Percentiles rank a stretch among this genome's conserved stretches.
Conservation (phyloP, 1,140 invertebrate species). For the Tetramorium parvispinum region DNA sequence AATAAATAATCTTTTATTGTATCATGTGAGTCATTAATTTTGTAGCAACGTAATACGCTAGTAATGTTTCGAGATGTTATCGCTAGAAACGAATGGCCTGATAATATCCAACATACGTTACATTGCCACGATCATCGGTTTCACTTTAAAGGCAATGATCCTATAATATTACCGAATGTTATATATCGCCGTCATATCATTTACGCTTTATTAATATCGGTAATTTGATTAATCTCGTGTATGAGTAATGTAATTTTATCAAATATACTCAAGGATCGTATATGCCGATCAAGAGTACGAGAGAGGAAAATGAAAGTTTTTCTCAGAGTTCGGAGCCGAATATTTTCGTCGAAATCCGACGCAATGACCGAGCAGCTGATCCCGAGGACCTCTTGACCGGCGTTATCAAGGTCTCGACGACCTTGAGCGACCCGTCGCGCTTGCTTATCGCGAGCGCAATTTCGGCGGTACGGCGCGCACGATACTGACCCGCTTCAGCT, state of each 20-base stretch:
- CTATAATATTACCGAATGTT: slow-evolving; percentile 8
- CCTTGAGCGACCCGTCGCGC: slow-evolving; percentile 45
- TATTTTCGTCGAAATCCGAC: neutral
- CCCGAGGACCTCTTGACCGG: slow-evolving; percentile 53
- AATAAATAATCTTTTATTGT: neutral
- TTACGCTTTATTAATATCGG: neutral
- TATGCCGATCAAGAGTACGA: neutral
- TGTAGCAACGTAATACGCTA: neutral
- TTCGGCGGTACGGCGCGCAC: slow-evolving; percentile 9
- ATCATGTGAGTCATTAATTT: neutral
- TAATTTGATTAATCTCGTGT: neutral
- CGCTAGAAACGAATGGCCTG: neutral
- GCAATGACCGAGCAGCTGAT: slow-evolving; percentile 35
- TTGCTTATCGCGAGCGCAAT: slow-evolving; percentile 11
- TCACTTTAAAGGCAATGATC: neutral
- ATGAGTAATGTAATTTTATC: neutral
- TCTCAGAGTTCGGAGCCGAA: neutral
- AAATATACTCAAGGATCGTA: neutral
- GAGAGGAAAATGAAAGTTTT: neutral
- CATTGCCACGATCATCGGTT: neutral
- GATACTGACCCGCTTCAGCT: slow-evolving; percentile 96
- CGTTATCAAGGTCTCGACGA: slow-evolving; percentile 63
- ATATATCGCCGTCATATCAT: neutral
- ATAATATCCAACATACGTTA: neutral
- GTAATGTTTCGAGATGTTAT: neutral